Evolutionary conservation across 2,888 invertebrate genomes (phyloP), one percentile per base, ranked within the genome.

Genomic region (Euspilapteryx auroguttella): DNA sequence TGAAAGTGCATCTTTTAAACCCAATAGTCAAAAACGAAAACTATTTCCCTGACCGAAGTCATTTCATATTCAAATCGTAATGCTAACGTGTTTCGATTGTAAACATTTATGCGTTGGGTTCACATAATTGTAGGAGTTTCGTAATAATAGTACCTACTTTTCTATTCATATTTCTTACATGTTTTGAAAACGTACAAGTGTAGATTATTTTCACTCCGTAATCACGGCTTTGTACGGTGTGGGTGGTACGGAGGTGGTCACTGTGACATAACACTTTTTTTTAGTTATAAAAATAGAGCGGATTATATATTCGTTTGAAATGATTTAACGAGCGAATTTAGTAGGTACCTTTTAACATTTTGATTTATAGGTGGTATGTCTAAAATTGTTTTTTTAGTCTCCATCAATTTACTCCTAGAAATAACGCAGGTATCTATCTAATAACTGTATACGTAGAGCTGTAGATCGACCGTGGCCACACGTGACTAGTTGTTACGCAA

Each of bases 41-140:
- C 53, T 50, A 51, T 47, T 55, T 57, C 54, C 52, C 45, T 39
- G 51, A 54, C 54, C 53, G 47, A 49, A 43, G 40, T 44, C 40
- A 56, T 63, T 65, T 61, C 57, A 59, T 52, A 58, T 57, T 62
- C 53, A 54, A 53, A 55, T 48, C 37, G 49, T 61, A 58, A 55
- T 54, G 53, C 55, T 59, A 62, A 53, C 49, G 45, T 37, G 43
- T 24, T 20, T 21, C 33, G 30, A 36, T 35, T 37, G 36, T 39
- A 37, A 35, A 34, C 34, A 34, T 32, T 34, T 21, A 27, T 26
- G 20, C 26, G 26, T 15, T 25, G 25, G 11, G 17, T 10, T 25
- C 14, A 25, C 14, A 14, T 25, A 24, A 4, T 25, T 14, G 12
- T 9, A 27, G 21, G 21, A 12, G 27, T 27, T 13, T 27, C 27